Percentiles rank a stretch among this genome's conserved stretches.
These are phyloP conservation scores for Protonemura montana DNA, from an alignment of 2,888 invertebrate species.

Conservation along the genomic window DNA sequence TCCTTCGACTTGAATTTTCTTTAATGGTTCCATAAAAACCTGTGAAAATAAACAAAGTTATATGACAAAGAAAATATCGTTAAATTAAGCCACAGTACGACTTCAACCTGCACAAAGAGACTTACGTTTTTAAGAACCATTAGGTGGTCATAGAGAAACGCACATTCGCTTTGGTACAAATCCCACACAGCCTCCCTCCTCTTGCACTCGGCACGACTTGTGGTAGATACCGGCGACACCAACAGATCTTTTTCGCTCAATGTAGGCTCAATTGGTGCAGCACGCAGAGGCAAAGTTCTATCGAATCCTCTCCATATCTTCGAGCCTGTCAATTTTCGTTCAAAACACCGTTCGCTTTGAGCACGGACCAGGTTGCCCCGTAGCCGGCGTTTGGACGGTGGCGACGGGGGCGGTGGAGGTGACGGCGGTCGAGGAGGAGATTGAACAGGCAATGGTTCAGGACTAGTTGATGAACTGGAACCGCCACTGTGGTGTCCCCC, in stretches of 20 bases:
- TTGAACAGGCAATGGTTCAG: conserved; percentile 29
- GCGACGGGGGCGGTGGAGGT: conserved; percentile 37
- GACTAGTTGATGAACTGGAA: conserved; percentile 46
- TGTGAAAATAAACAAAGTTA: conserved; percentile 53
- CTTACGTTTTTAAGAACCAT: conserved; percentile 69
- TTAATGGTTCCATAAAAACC: conserved; percentile 71
- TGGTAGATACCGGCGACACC: conserved; percentile 51
- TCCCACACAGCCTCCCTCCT: conserved; percentile 68
- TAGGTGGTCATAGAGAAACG: conserved; percentile 68
- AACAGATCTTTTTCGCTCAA: conserved; percentile 52
- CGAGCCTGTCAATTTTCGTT: conserved; percentile 51
- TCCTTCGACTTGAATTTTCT: conserved; percentile 70
- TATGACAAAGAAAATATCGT: not conserved
- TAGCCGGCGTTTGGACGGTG: conserved; percentile 36
- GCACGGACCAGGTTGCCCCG: conserved; percentile 54
- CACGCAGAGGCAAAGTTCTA: conserved; percentile 48
- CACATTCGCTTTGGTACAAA: conserved; percentile 67
- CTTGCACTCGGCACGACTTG: conserved; percentile 56
- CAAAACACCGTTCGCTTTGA: conserved; percentile 56
- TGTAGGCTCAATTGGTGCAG: conserved; percentile 49
- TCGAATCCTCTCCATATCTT: conserved; percentile 50
- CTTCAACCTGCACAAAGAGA: conserved; percentile 27
- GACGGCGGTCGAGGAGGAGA: conserved; percentile 39
- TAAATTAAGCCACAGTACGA: not conserved
- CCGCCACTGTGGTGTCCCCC: conserved; percentile 41